Evolutionary conservation across 2,888 invertebrate genomes (phyloP), one percentile per base, ranked within the genome.

Genomic region (Tenthredo notha): DNA sequence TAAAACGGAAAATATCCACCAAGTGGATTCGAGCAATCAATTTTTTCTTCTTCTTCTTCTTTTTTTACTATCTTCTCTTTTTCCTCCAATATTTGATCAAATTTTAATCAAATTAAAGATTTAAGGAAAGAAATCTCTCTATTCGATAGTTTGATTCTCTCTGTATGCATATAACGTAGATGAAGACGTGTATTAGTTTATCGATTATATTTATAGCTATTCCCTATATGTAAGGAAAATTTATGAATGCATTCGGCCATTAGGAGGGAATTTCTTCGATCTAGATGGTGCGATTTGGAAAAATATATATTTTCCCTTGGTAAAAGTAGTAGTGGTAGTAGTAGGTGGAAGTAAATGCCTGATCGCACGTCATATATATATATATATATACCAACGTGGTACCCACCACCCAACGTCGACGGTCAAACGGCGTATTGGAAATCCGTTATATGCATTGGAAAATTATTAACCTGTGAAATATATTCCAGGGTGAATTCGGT

Each of bases 391-490:
- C 18, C 15, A 18, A 18, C 15, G 4, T 47, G 9, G 6, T 50
- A 50, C 18, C 18, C 54, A 18, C n/a, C 10, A 7, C 54, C n/a
- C n/a, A 54, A 77, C 47, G 47, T 33, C 50, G 29, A 77, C 29
- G 29, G 43, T 43, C 43, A 47, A 75, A 74, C 21, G 40, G 40
- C 21, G 74, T 80, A 80, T 80, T 80, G 80, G 80, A 80, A 80
- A 80, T 80, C 80, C 58, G 80, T 80, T 80, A 80, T 58, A 61
- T 80, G 80, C 80, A 80, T 80, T 80, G 80, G 80, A 80, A 80
- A 80, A 80, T 80, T 80, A 80, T 80, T 80, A 80, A 61, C 58
- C 61, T 61, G 58, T 80, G 58, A 80, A 58, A 80, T 80, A 61
- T 80, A 80, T 80, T 40, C 74, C 43, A 74, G 7, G 12, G 29